Base-by-base conservation (phyloP, 2,113 vertebrate species). In the Hiodon alosoides region DNA sequence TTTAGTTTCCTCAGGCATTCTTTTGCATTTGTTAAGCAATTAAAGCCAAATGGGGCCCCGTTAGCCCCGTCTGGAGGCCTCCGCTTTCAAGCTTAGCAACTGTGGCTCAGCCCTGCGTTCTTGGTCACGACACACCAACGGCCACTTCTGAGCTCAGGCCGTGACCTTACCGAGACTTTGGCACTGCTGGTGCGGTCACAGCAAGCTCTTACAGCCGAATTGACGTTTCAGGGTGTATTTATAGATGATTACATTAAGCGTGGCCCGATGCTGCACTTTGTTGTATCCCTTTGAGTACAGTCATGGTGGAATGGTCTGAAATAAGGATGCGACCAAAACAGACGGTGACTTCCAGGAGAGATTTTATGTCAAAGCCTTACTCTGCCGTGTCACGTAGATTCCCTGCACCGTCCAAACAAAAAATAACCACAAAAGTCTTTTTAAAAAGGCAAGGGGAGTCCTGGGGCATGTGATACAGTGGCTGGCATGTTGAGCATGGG, bases 11-110 rank as follows among this genome's bases (percentile, higher is more conserved):
- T 71, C 68, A 71, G 74, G 69, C 75, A 76, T 85, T 77, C 62
- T 76, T 75, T 60, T 81, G 85, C 85, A 88, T 90, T 87, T 89
- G 85, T 89, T 85, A 83, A 81, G 87, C 86, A 88, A 89, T 87
- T 85, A 83, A 84, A 85, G 78, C 79, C 83, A 85, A 88, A 88
- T 77, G 69, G 85, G 78, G 75, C 80, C 77, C 76, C 76, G 85
- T 87, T 81, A 67, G 73, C 75, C 76, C 65, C 7, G 81, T 71
- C 78, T 72, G 70, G 62, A 53, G n/a, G 61, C 64, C 67, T 66
- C 77, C 71, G 60, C 79, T 82, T 87, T 74, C 72, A 76, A 75
- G 58, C 70, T 60, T 10, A 48, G 46, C 47, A 17, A 54, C 68
- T 17, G n/a, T 4, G 14, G 46, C 65, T 3, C 3, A 7, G 47